Conservation (phyloP, 2,797 vertebrate genomes). For the Eidolon dupreanum region DNA sequence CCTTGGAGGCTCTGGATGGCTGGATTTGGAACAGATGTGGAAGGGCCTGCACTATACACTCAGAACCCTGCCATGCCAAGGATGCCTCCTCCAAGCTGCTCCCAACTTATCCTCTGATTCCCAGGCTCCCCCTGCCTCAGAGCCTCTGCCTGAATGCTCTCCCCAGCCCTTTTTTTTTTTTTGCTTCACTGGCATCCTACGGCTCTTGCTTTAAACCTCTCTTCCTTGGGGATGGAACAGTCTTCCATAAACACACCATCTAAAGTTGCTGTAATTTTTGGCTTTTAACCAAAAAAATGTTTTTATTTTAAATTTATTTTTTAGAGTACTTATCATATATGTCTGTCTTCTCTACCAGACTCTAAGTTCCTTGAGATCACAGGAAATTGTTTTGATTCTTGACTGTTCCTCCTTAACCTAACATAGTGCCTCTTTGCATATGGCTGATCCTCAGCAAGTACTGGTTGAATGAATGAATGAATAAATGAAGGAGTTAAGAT, state of each 20-base stretch:
- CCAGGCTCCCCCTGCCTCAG: background rate
- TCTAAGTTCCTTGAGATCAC: background rate
- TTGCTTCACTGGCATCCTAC: background rate
- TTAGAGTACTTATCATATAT: background rate
- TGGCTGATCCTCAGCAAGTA: background rate
- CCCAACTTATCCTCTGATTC: background rate
- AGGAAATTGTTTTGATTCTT: background rate
- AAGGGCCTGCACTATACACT: background rate
- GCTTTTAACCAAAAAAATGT: background rate
- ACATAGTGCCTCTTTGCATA: background rate
- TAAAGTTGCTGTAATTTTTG: background rate
- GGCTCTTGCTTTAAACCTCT: background rate
- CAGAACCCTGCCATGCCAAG: background rate
- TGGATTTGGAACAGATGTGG: background rate
- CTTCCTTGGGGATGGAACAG: background rate
- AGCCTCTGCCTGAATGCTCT: background rate
- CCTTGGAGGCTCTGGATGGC: rapidly evolving
- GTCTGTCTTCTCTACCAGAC: background rate
- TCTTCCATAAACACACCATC: background rate
- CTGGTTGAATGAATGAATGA: background rate
- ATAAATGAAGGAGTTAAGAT: background rate
- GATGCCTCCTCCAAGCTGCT: background rate
- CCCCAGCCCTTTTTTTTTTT: background rate
- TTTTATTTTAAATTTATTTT: background rate
- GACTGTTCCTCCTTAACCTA: background rate